A percentile compares a stretch with the other conserved stretches of the same genome.
These are phyloP conservation scores for Lasiurus cinereus DNA, from an alignment of 2,113 vertebrate species.

Conservation along the genomic window DNA sequence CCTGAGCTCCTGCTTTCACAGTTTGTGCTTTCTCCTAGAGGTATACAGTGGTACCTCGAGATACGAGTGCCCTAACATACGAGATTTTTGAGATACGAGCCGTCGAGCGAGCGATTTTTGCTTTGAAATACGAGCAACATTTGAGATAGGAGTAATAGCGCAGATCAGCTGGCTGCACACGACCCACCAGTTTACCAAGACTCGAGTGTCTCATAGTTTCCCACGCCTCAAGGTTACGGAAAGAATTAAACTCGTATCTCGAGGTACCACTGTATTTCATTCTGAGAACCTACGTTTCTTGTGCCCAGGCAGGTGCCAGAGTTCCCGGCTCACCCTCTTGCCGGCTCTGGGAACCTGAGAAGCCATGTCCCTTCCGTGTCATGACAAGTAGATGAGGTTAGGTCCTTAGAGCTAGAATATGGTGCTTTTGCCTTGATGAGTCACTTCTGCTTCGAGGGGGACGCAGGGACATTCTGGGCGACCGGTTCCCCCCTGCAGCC, in stretches of 20 bases:
- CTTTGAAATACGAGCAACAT: too few species aligned
- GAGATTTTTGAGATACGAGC: too few species aligned
- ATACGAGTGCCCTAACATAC: too few species aligned
- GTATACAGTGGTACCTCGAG: too few species aligned
- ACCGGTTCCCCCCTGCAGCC: background rate
- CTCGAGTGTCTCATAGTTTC: too few species aligned
- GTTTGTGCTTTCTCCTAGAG: background rate
- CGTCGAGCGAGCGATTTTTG: too few species aligned
- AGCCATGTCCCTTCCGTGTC: background rate
- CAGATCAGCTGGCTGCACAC: too few species aligned
- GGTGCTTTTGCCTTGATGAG: background rate
- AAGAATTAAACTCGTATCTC: too few species aligned
- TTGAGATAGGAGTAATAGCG: too few species aligned
- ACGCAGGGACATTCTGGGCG: background rate
- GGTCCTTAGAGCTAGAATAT: slow-evolving; percentile 1
- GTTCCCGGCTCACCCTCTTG: background rate
- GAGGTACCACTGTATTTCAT: background rate
- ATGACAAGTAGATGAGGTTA: too few species aligned
- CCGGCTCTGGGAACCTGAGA: background rate
- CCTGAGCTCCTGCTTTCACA: background rate
- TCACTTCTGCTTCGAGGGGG: background rate
- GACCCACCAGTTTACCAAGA: too few species aligned
- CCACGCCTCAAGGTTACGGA: too few species aligned
- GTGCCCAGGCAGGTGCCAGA: background rate
- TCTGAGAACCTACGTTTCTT: background rate